Percentiles rank a stretch among this genome's conserved stretches.
These are phyloP conservation scores for Vipera ursinii DNA, from an alignment of 2,797 vertebrate genomes.

Conservation along the genomic window DNA sequence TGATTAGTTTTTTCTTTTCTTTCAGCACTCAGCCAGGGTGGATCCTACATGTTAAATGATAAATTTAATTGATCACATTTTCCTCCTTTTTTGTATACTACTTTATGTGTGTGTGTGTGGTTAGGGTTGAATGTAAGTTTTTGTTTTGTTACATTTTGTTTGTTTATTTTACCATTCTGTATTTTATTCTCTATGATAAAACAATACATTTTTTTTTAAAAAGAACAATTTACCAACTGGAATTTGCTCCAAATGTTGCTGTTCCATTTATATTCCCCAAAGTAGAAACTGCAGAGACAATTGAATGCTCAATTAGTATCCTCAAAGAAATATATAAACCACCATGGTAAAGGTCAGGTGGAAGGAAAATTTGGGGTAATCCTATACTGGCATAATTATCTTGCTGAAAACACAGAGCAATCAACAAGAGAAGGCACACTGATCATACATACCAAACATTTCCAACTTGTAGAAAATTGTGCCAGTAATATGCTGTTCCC, in stretches of 20 bases:
- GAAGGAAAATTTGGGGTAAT: neutral
- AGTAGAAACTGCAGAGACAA: neutral
- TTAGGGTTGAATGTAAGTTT: too few species aligned
- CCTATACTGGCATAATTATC: neutral
- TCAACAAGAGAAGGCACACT: neutral
- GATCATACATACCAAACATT: neutral
- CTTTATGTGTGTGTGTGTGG: too few species aligned
- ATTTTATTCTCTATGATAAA: too few species aligned
- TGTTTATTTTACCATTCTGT: too few species aligned
- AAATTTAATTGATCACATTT: too few species aligned
- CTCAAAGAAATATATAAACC: neutral
- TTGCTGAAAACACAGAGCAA: conserved; percentile 1
- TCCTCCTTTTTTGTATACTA: too few species aligned
- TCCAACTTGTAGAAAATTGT: neutral
- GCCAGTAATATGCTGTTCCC: conserved; percentile 20
- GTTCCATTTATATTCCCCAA: neutral
- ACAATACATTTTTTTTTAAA: too few species aligned
- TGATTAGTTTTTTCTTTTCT: too few species aligned
- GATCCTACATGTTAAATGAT: too few species aligned
- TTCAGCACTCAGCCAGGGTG: too few species aligned
- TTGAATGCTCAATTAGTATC: neutral
- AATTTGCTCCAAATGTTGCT: neutral
- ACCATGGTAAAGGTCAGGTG: neutral
- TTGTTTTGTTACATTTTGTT: too few species aligned
- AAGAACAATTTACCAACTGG: neutral